Conservation (phyloP, 2,113 vertebrate genomes). For the Labrus mixtus region DNA sequence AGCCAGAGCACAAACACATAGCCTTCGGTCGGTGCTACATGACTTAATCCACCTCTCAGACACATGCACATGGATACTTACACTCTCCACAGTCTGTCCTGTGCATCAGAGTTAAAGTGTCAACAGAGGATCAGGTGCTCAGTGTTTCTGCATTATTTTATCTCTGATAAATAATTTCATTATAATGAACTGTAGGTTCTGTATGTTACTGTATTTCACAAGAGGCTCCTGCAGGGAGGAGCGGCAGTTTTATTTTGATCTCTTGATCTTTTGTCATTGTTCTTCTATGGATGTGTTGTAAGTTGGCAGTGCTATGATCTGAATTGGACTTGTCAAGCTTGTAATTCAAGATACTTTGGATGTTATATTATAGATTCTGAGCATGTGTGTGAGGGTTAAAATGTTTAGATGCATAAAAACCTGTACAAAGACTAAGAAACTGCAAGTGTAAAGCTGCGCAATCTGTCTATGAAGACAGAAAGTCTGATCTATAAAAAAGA, state of each 20-base stretch:
- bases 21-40: constrained; percentile 23
- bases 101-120: constrained; percentile 26
- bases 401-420: not conserved
- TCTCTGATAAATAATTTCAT: constrained; percentile 2
- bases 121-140: constrained; percentile 11
- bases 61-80: constrained; percentile 59
- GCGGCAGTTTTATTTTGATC: not conserved
- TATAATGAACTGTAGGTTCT: not conserved
- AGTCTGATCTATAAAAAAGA: not conserved
- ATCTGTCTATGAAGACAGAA: no score
- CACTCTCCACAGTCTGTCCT: constrained; percentile 31
- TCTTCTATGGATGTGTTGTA: no score
- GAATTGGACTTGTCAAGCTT: no score
- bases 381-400: not conserved
- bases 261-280: not conserved
- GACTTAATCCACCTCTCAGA: constrained; percentile 51
- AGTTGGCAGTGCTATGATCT: not conserved
- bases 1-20: constrained; percentile 47
- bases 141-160: constrained; percentile 13
- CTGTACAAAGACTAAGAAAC: not conserved
- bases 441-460: not conserved
- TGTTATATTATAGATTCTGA: not conserved
- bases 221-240: not conserved
- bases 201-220: not conserved
- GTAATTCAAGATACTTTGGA: not conserved